Percentiles rank a stretch among this genome's conserved stretches.
These are phyloP conservation scores for Mormyrops attenuatus DNA, from an alignment of 2,797 vertebrate species.

Conservation along the genomic window DNA sequence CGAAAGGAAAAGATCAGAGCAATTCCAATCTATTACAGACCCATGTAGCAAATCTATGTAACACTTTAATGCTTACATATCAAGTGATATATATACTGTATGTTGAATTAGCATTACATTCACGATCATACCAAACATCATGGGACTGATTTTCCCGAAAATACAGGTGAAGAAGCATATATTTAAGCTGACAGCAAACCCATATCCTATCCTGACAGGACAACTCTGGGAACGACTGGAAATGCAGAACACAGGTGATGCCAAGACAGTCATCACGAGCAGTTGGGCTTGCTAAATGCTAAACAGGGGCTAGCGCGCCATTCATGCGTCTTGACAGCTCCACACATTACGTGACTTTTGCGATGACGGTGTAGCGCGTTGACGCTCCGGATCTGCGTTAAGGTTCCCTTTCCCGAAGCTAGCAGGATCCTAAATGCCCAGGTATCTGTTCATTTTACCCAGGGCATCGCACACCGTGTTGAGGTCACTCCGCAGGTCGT, in stretches of 20 bases:
- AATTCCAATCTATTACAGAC: background rate
- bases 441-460: constrained; percentile 94
- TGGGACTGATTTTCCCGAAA: background rate
- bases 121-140: background rate
- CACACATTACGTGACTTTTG: background rate
- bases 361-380: background rate
- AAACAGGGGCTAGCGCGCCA: background rate
- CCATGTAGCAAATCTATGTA: background rate
- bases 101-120: background rate
- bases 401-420: background rate
- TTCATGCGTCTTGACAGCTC: background rate
- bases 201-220: background rate
- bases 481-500: constrained; percentile 87
- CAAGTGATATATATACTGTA: background rate
- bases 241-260: background rate
- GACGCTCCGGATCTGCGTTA: background rate
- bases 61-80: background rate
- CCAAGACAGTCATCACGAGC: background rate
- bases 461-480: constrained; percentile 91
- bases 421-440: constrained; percentile 72
- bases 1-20: background rate
- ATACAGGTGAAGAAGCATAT: background rate
- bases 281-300: background rate
- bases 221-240: background rate
- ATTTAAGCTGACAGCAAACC: background rate